phyloP scores from a whole-genome alignment of 2,797 vertebrate species.

The Cyprinella venusta region DNA sequence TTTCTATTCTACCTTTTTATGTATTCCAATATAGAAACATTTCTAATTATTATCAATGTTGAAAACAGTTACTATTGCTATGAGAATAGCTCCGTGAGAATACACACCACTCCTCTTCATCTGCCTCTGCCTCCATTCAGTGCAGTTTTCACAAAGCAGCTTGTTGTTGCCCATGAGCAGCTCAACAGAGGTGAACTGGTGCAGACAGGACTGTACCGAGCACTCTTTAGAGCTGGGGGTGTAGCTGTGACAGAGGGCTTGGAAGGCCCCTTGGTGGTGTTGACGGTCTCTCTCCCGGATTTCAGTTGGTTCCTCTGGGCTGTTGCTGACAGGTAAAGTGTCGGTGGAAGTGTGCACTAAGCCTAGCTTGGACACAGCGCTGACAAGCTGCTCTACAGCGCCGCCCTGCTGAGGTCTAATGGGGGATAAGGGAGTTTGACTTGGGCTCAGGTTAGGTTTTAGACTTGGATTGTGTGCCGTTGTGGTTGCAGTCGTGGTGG shows the following conservation, averaged over 20 bases:
- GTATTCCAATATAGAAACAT: background rate
- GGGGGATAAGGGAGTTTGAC: conserved; percentile 51
- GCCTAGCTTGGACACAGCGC: conserved; percentile 82
- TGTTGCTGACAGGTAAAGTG: conserved; percentile 58
- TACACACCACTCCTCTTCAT: conserved; percentile 77
- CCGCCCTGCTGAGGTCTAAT: conserved; percentile 67
- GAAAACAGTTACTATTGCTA: background rate
- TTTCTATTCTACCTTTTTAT: background rate
- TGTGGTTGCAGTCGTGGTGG: background rate
- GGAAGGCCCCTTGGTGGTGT: conserved; percentile 88
- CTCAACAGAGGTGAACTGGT: conserved; percentile 97
- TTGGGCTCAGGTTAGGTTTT: conserved; percentile 65
- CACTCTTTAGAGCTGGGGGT: conserved; percentile 94
- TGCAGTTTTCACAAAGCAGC: conserved; percentile 94
- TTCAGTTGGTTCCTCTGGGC: conserved; percentile 69
- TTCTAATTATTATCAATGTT: background rate
- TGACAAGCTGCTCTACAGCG: conserved; percentile 77
- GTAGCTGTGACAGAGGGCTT: conserved; percentile 93
- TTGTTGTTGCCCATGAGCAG: conserved; percentile 98
- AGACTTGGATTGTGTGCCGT: conserved; percentile 13
- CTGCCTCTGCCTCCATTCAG: conserved; percentile 83
- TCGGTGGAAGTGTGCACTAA: conserved; percentile 72
- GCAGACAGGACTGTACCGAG: conserved; percentile 96
- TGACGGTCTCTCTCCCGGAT: conserved; percentile 67
- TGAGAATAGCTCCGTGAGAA: background rate